Evolutionary conservation across 2,113 vertebrate genomes (phyloP).

Genomic region (Megaleporinus macrocephalus): DNA sequence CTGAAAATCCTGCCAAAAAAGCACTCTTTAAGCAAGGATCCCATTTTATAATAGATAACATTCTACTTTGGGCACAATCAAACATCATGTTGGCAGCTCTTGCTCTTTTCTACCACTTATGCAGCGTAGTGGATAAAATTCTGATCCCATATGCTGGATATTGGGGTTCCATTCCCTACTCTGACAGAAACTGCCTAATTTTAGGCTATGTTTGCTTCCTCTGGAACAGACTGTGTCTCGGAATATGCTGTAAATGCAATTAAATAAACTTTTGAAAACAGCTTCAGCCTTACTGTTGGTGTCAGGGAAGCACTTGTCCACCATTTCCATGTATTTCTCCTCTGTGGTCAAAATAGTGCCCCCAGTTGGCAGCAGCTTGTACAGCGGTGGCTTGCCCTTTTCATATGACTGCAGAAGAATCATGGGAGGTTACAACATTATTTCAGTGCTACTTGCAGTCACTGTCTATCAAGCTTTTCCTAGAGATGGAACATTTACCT

Average conservation of each 20-base stretch:
- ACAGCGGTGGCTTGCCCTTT: conserved; percentile 78
- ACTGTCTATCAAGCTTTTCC: neutral
- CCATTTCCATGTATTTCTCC: conserved; percentile 83
- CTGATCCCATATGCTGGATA: too few species aligned
- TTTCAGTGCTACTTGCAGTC: too few species aligned
- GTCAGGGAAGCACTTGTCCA: conserved; percentile 87
- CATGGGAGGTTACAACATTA: neutral
- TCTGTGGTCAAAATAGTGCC: conserved; percentile 85
- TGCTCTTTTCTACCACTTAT: too few species aligned
- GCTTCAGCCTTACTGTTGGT: conserved; percentile 68
- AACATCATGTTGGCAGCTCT: too few species aligned
- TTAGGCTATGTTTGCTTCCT: too few species aligned
- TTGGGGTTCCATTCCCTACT: too few species aligned
- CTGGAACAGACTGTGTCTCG: neutral
- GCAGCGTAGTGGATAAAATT: too few species aligned
- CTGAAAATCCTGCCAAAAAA: too few species aligned
- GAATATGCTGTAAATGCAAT: neutral
- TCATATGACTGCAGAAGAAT: conserved; percentile 71
- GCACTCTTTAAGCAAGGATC: too few species aligned
- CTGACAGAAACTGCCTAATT: too few species aligned
- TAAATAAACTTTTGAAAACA: neutral
- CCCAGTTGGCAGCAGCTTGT: conserved; percentile 84
- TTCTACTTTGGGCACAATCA: too few species aligned
- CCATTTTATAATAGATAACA: too few species aligned
- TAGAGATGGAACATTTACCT: conserved; percentile 73